Conservation (phyloP, 2,113 vertebrate genomes). For the Haemorhous mexicanus region DNA sequence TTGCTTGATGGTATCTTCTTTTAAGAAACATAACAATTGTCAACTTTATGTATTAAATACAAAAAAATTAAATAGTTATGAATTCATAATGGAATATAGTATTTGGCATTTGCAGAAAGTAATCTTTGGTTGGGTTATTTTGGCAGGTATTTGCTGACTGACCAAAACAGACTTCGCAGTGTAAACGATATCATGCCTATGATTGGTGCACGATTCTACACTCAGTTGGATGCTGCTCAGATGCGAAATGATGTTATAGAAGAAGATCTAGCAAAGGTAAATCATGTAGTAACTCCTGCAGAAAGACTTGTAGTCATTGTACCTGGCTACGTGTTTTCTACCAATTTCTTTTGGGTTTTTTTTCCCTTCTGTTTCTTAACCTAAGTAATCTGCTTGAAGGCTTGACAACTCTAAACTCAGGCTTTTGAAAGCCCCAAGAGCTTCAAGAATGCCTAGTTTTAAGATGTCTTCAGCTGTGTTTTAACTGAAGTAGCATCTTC, state of each 20-base stretch:
- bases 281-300: background rate
- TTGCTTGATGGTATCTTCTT: background rate
- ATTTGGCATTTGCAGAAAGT: background rate
- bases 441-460: background rate
- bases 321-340: background rate
- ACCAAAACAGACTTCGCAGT: slow-evolving; percentile 95
- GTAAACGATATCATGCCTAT: slow-evolving; percentile 99
- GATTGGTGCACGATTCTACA: slow-evolving; percentile 99
- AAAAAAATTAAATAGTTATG: background rate
- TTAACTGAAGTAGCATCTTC: background rate
- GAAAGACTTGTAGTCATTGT: background rate
- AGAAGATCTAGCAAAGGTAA: slow-evolving; percentile 97
- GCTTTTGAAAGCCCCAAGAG: background rate
- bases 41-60: background rate
- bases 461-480: background rate
- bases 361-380: background rate
- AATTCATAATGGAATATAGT: background rate
- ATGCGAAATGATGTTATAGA: slow-evolving; percentile 99
- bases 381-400: background rate
- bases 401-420: background rate
- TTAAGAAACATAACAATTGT: background rate
- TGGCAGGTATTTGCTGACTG: slow-evolving; percentile 93
- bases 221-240: slow-evolving; percentile 95
- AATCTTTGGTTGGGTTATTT: slow-evolving; percentile 25
- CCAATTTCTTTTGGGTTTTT: background rate